phyloP scores from a whole-genome alignment of 2,888 invertebrate genomes.

The Saturnia japonica region DNA sequence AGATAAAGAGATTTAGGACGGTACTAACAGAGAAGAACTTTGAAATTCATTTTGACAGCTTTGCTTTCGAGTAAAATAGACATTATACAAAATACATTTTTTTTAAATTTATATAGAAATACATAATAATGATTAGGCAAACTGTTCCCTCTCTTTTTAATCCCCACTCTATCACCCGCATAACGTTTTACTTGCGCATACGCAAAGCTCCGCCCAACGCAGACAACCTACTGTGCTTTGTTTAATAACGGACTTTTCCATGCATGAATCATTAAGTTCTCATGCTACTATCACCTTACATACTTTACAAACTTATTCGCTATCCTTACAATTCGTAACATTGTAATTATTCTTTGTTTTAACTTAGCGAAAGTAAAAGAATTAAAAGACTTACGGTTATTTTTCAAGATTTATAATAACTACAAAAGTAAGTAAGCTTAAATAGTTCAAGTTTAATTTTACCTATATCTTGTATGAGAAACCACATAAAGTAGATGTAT shows the following conservation, averaged over 20 bases:
- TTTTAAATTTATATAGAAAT: neutral
- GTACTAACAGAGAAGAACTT: constrained; percentile 57
- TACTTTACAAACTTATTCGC: neutral
- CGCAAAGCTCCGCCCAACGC: constrained; percentile 64
- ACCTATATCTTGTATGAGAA: neutral
- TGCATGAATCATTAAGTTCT: constrained; percentile 36
- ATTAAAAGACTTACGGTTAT: too few species aligned
- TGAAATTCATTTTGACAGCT: constrained; percentile 72
- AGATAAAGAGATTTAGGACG: constrained; percentile 76
- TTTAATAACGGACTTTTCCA: constrained; percentile 54
- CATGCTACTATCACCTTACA: neutral
- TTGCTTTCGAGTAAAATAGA: constrained; percentile 34
- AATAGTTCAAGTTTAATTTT: neutral
- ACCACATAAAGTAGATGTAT: too few species aligned
- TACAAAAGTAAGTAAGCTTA: too few species aligned
- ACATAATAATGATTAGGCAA: neutral
- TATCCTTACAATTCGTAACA: neutral
- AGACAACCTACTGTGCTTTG: constrained; percentile 63
- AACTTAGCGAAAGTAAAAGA: too few species aligned
- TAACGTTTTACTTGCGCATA: constrained; percentile 46
- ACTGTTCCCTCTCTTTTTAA: constrained; percentile 32
- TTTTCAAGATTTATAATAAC: too few species aligned
- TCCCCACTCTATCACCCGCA: constrained; percentile 37
- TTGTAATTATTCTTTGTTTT: neutral
- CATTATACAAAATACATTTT: constrained; percentile 14